Conservation (phyloP, 2,113 vertebrate genomes). For the Quiscalus mexicanus region DNA sequence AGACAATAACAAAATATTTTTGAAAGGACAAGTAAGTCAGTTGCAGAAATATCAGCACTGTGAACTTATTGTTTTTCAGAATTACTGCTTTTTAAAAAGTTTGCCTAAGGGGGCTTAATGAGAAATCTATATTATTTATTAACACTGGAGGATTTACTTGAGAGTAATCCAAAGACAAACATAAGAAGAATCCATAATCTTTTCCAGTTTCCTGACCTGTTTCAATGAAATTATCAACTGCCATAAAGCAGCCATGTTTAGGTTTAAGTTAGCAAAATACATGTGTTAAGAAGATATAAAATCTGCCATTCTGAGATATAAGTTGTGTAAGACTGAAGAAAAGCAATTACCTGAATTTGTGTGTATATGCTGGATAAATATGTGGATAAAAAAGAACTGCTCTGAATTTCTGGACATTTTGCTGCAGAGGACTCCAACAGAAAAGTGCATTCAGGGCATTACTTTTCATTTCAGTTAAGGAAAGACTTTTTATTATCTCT, state of each 20-base stretch:
- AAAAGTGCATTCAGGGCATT: background rate
- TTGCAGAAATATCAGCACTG: background rate
- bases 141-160: background rate
- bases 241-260: background rate
- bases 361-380: background rate
- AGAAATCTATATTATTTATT: background rate
- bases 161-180: constrained; percentile 14
- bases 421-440: background rate
- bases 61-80: background rate
- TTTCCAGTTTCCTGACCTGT: background rate
- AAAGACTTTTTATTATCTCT: background rate
- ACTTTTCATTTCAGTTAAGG: background rate
- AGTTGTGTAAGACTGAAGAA: background rate
- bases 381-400: background rate
- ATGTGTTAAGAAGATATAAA: background rate
- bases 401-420: background rate
- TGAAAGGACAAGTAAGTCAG: background rate
- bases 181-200: background rate
- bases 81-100: background rate
- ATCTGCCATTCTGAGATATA: background rate
- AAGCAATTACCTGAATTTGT: background rate
- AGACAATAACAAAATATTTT: background rate
- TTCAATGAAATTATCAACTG: background rate
- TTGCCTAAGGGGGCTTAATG: background rate
- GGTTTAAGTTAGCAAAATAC: background rate